A percentile compares a stretch with the other conserved stretches of the same genome.
phyloP scores from a whole-genome alignment of 2,797 vertebrate species.

The Sebastes trivittatus region DNA sequence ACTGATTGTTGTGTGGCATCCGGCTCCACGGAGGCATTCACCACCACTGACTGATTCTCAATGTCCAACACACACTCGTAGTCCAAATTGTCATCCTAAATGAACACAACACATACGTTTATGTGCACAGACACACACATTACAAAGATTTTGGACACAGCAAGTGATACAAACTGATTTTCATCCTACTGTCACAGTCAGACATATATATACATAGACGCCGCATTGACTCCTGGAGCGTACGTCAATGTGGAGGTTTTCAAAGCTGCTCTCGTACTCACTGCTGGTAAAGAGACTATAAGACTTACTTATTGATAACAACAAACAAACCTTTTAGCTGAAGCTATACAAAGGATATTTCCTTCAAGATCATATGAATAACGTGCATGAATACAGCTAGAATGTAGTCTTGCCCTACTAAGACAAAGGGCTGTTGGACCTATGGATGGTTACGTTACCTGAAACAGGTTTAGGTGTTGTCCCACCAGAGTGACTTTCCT shows the following conservation, averaged over 20 bases:
- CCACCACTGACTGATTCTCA: slow-evolving; percentile 86
- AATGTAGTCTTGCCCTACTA: too few relatives aligned
- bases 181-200: neutral
- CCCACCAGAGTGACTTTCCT: slow-evolving; percentile 89
- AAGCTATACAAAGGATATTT: neutral
- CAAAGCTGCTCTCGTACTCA: neutral
- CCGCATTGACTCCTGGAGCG: too few relatives aligned
- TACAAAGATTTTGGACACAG: neutral
- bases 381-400: neutral
- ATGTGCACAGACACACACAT: neutral
- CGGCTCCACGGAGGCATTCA: slow-evolving; percentile 86
- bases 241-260: neutral
- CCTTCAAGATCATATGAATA: neutral
- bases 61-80: slow-evolving; percentile 91
- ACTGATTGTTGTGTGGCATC: slow-evolving; percentile 77
- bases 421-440: neutral
- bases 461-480: slow-evolving; percentile 90
- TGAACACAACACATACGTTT: neutral
- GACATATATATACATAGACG: too few relatives aligned
- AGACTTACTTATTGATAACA: neutral
- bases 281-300: neutral
- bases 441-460: slow-evolving; percentile 77
- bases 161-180: neutral
- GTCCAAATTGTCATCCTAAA: slow-evolving; percentile 86
- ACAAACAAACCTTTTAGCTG: neutral